Evolutionary conservation across 1,140 invertebrate species (phyloP), one percentile per base, ranked within the genome.

Genomic region (Leguminivora glycinivorella): DNA sequence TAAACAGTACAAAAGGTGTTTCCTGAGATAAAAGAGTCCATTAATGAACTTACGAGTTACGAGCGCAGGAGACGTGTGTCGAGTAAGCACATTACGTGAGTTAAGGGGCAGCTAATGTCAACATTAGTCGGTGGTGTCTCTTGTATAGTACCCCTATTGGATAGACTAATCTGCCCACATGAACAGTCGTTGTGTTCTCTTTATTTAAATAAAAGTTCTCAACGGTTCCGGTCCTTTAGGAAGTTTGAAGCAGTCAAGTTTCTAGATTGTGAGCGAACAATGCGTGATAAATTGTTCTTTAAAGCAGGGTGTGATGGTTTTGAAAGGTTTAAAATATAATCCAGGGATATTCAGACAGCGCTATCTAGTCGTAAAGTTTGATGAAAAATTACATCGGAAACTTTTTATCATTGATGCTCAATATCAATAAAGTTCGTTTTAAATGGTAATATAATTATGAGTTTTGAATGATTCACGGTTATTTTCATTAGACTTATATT

Each of bases 1-100:
- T 73, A 75, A 77, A 76, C 76, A 75, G 68, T 43, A 69, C 68
- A 69, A 69, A 69, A 70, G 56, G 58, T 63, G 68, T 47, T 40
- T 67, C 34, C 19, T 40, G 69, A 71, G 71, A 75, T 75, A 73
- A 75, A 72, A 70, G 71, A 67, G 56, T 66, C 71, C 69, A 67
- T 74, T 74, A 71, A 71, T 67, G 69, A 74, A 69, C 43, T 74
- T 52, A 71, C 12, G 34, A 69, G 56, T 74, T 52, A 71, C 12
- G 34, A 69, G 56, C n/a, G 26, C 24, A 29, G 14, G 31, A 26
- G 26, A 63, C 29, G 58, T 63, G 58, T 25, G 34, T 43, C 19
- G 22, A 68, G 40, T 43, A 25, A 68, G 40, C 67, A 68, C 67
- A 68, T 68, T 68, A 68, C 17, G 38, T 43, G 34, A 68, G 40